Evolutionary conservation across 1,140 invertebrate genomes (phyloP), one percentile per base, ranked within the genome.

Genomic region (Bombus sylvicola): DNA sequence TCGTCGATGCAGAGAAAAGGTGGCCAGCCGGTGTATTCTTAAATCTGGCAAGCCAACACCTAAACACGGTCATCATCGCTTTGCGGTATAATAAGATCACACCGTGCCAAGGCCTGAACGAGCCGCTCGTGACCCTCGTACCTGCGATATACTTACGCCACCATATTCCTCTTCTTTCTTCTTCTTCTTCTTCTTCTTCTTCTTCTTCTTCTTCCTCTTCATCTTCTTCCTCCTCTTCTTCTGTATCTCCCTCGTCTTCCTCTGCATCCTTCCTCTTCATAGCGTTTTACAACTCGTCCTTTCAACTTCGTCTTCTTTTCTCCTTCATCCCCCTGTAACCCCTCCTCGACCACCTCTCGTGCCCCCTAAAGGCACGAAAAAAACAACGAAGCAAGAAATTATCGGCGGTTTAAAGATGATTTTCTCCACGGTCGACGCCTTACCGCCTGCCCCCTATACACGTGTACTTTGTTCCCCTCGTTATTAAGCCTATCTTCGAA

Each of bases 41-140:
- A 94, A 94, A 94, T 93, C 93, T 92, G 91, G 92, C 91, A 94
- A 94, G 92, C 88, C 92, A 92, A 92, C 91, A 92, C 90, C 93
- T 93, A 93, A 93, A 93, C 89, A 93, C 91, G 92, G 92, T 93
- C 91, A 93, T 93, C 93, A 93, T 92, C 92, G 90, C 86, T 83
- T 88, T 77, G 81, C 86, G 87, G 79, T 93, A 92, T 93, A 93
- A 93, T 92, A 92, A 92, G 92, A 92, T 93, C 93, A 93, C 90
- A 92, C 88, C 93, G 91, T 91, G 90, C 81, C 37, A 62, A 64
- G 87, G 81, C 84, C 89, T 85, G 85, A 87, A 87, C 83, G 85
- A 83, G 89, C 86, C 88, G 80, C 90, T 92, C 90, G 76, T 92
- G 92, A 93, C 91, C 91, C 87, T 86, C 76, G 80, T 47, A 83